phyloP scores from a whole-genome alignment of 2,888 invertebrate species.

The Agapetus fuscipes region DNA sequence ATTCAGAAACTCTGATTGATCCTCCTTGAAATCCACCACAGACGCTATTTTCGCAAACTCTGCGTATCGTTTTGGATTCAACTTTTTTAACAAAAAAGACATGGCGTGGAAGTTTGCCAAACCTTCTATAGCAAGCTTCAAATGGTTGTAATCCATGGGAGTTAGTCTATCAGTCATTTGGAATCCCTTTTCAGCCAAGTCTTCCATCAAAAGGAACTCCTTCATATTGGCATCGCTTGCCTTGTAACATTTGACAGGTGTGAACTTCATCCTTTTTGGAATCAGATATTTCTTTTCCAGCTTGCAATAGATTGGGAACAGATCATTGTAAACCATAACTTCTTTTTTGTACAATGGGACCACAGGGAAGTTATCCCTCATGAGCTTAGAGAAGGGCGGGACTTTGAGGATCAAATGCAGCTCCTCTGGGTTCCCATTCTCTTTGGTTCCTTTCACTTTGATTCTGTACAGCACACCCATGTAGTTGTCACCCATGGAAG shows the following conservation, averaged over 20 bases:
- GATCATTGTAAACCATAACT: slow-evolving; percentile 9
- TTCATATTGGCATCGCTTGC: slow-evolving; percentile 3
- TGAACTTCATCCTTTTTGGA: slow-evolving; percentile 4
- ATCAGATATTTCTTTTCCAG: slow-evolving; percentile 6
- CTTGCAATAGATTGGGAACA: slow-evolving; percentile 7
- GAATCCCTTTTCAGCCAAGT: slow-evolving; percentile 8
- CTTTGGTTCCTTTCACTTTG: slow-evolving; percentile 3
- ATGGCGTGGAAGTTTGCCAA: slow-evolving; percentile 14
- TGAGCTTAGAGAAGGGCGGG: neutral
- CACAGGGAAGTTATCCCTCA: slow-evolving; percentile 9
- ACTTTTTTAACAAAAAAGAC: slow-evolving; percentile 10
- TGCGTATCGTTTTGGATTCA: slow-evolving; percentile 3
- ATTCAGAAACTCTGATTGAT: slow-evolving; percentile 2
- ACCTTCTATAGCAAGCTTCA: slow-evolving; percentile 2
- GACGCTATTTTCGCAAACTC: slow-evolving; percentile 2
- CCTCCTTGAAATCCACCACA: neutral
- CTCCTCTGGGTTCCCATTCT: slow-evolving; percentile 1
- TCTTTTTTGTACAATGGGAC: slow-evolving; percentile 10
- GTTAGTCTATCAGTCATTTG: slow-evolving; percentile 4
- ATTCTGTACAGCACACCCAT: slow-evolving; percentile 10
- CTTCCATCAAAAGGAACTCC: slow-evolving; percentile 14
- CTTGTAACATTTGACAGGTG: slow-evolving; percentile 9
- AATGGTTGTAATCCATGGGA: slow-evolving; percentile 8
- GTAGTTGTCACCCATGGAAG: slow-evolving; percentile 14
- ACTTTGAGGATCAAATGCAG: slow-evolving; percentile 9